A percentile compares a stretch with the other conserved stretches of the same genome.
Evolutionary conservation across 2,888 invertebrate genomes (phyloP).

Genomic region (Dicyrtoma fusca): DNA sequence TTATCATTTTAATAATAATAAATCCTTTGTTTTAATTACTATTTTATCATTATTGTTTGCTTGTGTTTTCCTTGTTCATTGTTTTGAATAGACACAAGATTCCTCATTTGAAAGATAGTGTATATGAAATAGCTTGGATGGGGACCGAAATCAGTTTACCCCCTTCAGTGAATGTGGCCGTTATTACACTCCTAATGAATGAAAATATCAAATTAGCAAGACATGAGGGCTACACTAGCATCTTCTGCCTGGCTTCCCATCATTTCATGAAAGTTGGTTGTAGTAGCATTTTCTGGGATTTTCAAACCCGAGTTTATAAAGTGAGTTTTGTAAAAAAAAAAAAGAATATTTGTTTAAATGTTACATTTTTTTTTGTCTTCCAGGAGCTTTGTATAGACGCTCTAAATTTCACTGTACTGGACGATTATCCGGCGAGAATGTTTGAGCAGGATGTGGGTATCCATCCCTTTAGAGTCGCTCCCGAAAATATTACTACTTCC

Average conservation of each 20-base stretch:
- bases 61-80: no score
- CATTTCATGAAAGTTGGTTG: constrained; percentile 78
- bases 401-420: constrained; percentile 75
- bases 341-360: not conserved
- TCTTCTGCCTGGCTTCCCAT: constrained; percentile 84
- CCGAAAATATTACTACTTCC: constrained; percentile 6
- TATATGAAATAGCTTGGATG: constrained; percentile 86
- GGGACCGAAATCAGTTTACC: constrained; percentile 71
- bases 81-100: no score
- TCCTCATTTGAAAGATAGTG: constrained; percentile 68
- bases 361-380: constrained; percentile 55
- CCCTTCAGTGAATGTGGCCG: constrained; percentile 72
- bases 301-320: no score
- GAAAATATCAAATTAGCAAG: constrained; percentile 72
- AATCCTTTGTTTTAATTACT: no score
- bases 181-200: constrained; percentile 77
- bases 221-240: constrained; percentile 70
- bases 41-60: no score
- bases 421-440: constrained; percentile 64
- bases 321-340: no score
- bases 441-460: constrained; percentile 22
- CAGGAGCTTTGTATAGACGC: constrained; percentile 82
- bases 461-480: constrained; percentile 40
- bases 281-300: no score
- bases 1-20: not conserved